Conservation (phyloP, 2,113 vertebrate genomes). For the Bettongia penicillata region DNA sequence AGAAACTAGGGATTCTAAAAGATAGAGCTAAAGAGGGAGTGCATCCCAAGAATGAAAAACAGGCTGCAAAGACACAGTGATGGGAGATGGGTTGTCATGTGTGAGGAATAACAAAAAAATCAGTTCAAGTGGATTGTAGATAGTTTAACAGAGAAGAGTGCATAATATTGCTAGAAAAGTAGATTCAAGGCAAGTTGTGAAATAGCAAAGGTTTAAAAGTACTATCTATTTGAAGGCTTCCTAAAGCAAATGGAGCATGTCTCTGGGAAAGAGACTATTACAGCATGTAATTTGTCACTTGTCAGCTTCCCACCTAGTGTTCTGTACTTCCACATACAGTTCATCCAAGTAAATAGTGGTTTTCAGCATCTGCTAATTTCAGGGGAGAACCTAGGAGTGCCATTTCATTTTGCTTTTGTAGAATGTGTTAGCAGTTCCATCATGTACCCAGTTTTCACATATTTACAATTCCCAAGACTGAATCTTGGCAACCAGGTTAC, state of each 20-base stretch:
- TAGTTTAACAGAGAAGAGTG: background rate
- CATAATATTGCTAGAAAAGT: background rate
- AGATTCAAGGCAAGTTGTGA: background rate
- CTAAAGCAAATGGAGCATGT: background rate
- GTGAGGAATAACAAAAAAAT: background rate
- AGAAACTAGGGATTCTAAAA: background rate
- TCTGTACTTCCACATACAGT: constrained; percentile 20
- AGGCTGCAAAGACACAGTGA: background rate
- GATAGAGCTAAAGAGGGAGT: background rate
- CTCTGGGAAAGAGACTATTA: constrained; percentile 21
- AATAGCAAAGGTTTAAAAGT: constrained; percentile 21
- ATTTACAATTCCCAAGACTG: constrained; percentile 48
- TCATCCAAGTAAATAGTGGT: constrained; percentile 59
- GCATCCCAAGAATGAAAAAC: background rate
- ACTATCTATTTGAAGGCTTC: background rate
- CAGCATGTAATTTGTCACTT: background rate
- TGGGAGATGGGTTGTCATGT: background rate
- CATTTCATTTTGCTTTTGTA: constrained; percentile 38
- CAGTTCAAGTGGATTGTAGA: constrained; percentile 28
- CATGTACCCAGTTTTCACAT: constrained; percentile 22
- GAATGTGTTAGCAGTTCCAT: constrained; percentile 45
- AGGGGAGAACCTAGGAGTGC: constrained; percentile 42
- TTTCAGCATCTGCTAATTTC: constrained; percentile 49
- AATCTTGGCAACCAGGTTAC: constrained; percentile 46
- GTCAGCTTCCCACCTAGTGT: constrained; percentile 29